These are phyloP conservation scores for Pyralis farinalis DNA, from an alignment of 2,888 invertebrate species.

Conservation along the genomic window DNA sequence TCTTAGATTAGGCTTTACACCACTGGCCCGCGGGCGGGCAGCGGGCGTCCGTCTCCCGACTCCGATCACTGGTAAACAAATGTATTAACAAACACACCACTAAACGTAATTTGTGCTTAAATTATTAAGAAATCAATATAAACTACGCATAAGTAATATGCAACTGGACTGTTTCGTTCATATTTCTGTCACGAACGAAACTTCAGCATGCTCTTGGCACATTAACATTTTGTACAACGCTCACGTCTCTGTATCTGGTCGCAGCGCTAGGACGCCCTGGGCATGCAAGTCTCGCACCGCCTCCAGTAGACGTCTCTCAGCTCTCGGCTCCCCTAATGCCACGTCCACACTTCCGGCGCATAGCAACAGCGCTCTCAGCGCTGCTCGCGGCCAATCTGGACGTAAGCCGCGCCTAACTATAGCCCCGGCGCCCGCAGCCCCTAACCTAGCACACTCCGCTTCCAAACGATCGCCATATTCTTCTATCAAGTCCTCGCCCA, in stretches of 20 bases:
- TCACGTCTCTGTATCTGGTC: constrained; percentile 63
- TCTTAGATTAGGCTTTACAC: constrained; percentile 69
- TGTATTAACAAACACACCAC: constrained; percentile 33
- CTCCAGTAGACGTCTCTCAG: constrained; percentile 87
- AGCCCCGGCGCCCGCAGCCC: constrained; percentile 80
- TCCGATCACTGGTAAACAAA: constrained; percentile 41
- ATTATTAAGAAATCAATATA: constrained; percentile 34
- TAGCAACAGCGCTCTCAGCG: constrained; percentile 86
- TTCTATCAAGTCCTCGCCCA: constrained; percentile 84
- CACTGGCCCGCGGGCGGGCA: constrained; percentile 27
- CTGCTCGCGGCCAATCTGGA: constrained; percentile 84
- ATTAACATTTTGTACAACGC: constrained; percentile 21
- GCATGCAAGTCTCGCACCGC: constrained; percentile 87
- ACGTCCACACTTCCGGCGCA: constrained; percentile 92
- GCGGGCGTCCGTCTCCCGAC: constrained; percentile 35
- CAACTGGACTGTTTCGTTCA: constrained; percentile 36
- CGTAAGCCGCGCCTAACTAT: constrained; percentile 70
- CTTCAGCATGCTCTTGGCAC: constrained; percentile 48
- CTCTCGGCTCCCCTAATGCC: constrained; percentile 87
- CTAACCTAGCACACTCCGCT: constrained; percentile 80
- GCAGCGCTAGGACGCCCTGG: constrained; percentile 84
- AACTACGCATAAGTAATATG: constrained; percentile 24
- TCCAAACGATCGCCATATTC: constrained; percentile 85
- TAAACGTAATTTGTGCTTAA: constrained; percentile 50
- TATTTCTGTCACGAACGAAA: constrained; percentile 15